Base-by-base conservation (phyloP, 1,140 invertebrate species). In the Anastrepha obliqua region DNA sequence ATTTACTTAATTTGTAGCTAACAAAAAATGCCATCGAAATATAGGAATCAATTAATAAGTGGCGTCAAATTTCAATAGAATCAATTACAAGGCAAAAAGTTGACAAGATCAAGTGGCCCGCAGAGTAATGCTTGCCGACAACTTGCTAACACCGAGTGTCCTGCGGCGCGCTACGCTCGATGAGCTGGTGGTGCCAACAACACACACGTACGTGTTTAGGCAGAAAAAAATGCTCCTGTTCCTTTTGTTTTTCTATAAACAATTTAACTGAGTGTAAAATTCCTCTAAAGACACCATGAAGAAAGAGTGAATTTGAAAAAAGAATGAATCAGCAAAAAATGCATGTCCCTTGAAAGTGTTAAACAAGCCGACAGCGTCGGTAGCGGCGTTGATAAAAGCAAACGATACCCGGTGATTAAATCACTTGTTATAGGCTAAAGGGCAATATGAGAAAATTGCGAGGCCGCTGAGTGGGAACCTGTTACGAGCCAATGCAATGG, bases 391-490 rank as follows among this genome's bases (percentile, higher is more conserved):
- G 74, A 81, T 81, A 81, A 81, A 81, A 81, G 74, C 47, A n/a
- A 58, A 55, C 47, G 74, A 58, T 55, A 4, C 47, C 17, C 74
- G 9, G 29, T 55, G 47, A 81, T 81, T 47, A 55, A 81, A 81
- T 81, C 74, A 81, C 74, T 81, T 81, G 74, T 81, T 81, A 47
- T 47, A 55, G 74, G 47, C 74, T 29, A 81, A 81, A 81, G 74
- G 20, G 74, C 74, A 81, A 81, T 81, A 81, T 81, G 74, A 81
- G 74, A 58, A 81, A 81, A 81, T 81, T 81, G 74, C 74, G 74
- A 81, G 74, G 44, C 47, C 74, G 42, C 2, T 81, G 74, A 81
- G 74, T 81, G 47, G 47, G 74, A 81, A 81, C 74, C 74, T 81
- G 74, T 81, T 81, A 20, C 74, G 47, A 47, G 74, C 11, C 47